Evolutionary conservation across 37 sponge, comb jelly and placozoan species (phyloP).

Genomic region (Halisarca cf. caerulea): DNA sequence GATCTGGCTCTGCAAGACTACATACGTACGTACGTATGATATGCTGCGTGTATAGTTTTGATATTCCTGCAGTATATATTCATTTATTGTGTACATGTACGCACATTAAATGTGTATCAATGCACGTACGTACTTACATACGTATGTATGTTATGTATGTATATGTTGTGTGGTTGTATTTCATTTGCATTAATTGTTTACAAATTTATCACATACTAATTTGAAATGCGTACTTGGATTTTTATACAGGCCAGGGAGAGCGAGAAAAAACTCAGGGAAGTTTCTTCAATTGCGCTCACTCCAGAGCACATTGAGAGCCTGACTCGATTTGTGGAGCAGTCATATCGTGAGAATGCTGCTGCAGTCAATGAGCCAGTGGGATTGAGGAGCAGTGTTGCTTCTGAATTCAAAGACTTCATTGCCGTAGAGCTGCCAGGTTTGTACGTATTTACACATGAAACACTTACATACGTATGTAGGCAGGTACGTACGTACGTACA

Average conservation of each 20-base stretch:
- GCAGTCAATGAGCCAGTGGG: background rate
- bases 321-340: background rate
- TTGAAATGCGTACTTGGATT: too few species aligned
- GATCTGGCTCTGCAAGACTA: too few species aligned
- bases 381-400: conserved; percentile 1
- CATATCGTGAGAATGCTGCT: background rate
- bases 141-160: background rate
- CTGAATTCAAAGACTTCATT: conserved; percentile 24
- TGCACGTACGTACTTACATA: background rate
- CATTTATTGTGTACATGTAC: too few species aligned
- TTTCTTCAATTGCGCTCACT: background rate
- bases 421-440: background rate
- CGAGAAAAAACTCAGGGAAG: background rate
- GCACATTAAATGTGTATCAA: too few species aligned
- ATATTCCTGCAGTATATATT: too few species aligned
- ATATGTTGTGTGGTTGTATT: background rate
- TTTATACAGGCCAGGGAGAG: conserved; percentile 14
- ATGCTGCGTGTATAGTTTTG: too few species aligned
- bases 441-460: too few species aligned
- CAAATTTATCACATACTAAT: too few species aligned
- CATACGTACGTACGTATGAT: too few species aligned
- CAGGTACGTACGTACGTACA: too few species aligned
- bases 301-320: conserved; percentile 3
- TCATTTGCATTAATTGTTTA: too few species aligned
- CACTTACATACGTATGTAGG: too few species aligned